Percentiles rank a stretch among this genome's conserved stretches.
These are phyloP conservation scores for Dendrolimus punctatus DNA, from an alignment of 1,140 invertebrate species.

Conservation along the genomic window DNA sequence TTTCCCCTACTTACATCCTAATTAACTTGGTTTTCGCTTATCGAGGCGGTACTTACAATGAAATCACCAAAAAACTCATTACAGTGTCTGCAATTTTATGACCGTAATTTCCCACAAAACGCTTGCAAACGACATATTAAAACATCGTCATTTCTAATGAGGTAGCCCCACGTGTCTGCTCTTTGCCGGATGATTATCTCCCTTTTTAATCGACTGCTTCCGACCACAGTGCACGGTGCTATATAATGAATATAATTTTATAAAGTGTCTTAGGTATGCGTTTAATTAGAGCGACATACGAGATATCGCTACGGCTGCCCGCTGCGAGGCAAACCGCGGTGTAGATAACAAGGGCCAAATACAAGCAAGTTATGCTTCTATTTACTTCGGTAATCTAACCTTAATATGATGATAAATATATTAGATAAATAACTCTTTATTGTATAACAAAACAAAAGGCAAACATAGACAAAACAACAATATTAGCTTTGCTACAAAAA, in stretches of 20 bases:
- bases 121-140: slow-evolving; percentile 19
- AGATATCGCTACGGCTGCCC: slow-evolving; percentile 4
- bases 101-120: slow-evolving; percentile 13
- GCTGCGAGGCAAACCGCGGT: slow-evolving; percentile 4
- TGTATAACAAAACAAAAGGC: too few relatives aligned
- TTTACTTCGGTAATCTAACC: too few relatives aligned
- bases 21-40: too few relatives aligned
- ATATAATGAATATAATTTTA: slow-evolving; percentile 35
- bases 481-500: too few relatives aligned
- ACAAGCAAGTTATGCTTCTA: too few relatives aligned
- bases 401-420: too few relatives aligned
- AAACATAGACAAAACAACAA: too few relatives aligned
- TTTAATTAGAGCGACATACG: slow-evolving; percentile 22
- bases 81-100: slow-evolving; percentile 9
- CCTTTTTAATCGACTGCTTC: slow-evolving; percentile 29
- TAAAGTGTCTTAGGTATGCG: slow-evolving; percentile 23
- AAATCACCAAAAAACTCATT: too few relatives aligned
- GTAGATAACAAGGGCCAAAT: neutral
- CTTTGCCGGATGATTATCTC: slow-evolving; percentile 31
- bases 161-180: slow-evolving; percentile 18
- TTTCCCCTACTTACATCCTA: too few relatives aligned
- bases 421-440: too few relatives aligned
- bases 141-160: slow-evolving; percentile 26
- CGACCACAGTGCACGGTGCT: slow-evolving; percentile 24
- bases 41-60: too few relatives aligned